These are phyloP conservation scores for Caenorhabditis auriculariae DNA, from an alignment of 2,888 invertebrate genomes.

Conservation along the genomic window DNA sequence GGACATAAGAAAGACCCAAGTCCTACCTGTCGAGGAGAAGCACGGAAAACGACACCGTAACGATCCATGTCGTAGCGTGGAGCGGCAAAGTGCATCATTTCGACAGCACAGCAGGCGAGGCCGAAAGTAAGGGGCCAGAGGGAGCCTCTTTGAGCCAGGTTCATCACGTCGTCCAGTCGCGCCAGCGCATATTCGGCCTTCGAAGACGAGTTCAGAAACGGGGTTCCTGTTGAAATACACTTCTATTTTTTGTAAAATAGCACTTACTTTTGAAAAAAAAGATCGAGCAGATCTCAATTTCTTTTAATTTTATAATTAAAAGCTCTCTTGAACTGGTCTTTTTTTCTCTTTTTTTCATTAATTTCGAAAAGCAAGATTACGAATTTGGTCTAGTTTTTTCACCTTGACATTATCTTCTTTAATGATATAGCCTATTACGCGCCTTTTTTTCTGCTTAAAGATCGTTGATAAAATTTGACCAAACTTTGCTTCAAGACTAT, in stretches of 20 bases:
- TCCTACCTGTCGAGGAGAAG: slow-evolving; percentile 60
- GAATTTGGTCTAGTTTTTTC: too few species aligned
- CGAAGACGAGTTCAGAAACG: slow-evolving; percentile 49
- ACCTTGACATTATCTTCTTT: too few species aligned
- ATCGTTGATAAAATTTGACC: too few species aligned
- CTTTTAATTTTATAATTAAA: slow-evolving; percentile 2
- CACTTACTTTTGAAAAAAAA: too few species aligned
- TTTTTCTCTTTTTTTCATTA: background rate
- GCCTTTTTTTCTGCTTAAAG: too few species aligned
- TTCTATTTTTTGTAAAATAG: too few species aligned
- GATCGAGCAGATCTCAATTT: too few species aligned
- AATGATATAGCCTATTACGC: too few species aligned
- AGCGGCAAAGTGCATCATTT: slow-evolving; percentile 86
- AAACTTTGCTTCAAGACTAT: too few species aligned
- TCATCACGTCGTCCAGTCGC: slow-evolving; percentile 60
- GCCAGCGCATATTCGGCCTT: slow-evolving; percentile 61
- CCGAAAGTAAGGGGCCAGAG: slow-evolving; percentile 99
- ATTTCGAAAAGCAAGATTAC: too few species aligned
- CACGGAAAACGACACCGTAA: slow-evolving; percentile 90
- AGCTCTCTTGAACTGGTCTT: background rate
- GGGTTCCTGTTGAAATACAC: slow-evolving; percentile 39
- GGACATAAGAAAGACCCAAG: too few species aligned
- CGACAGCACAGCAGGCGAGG: slow-evolving; percentile 96
- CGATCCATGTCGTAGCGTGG: slow-evolving; percentile 99
- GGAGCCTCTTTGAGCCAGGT: slow-evolving; percentile 70